Conservation (phyloP, 2,888 invertebrate genomes). For the Tiliacea aurago region DNA sequence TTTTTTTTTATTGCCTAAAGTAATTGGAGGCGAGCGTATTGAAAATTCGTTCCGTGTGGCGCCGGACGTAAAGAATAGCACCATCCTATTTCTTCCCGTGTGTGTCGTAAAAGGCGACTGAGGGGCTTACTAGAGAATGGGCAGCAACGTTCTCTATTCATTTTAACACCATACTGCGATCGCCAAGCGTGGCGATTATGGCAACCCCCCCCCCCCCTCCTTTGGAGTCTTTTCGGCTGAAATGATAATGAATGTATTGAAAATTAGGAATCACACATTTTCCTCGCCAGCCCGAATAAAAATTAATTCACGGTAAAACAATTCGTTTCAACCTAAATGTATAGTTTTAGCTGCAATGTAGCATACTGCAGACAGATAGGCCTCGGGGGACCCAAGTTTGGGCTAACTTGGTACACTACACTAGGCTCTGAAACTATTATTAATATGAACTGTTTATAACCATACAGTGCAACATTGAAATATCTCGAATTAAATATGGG, state of each 20-base stretch:
- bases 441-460: not conserved
- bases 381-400: slow-evolving; percentile 19
- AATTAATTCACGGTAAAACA: not conserved
- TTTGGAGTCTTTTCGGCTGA: too few species aligned
- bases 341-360: slow-evolving; percentile 9
- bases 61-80: too few species aligned
- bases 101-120: too few species aligned
- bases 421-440: slow-evolving; percentile 25
- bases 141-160: too few species aligned
- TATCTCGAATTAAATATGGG: not conserved
- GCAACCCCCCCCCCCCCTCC: too few species aligned
- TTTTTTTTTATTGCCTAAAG: not conserved
- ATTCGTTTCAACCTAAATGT: not conserved
- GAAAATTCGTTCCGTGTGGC: too few species aligned
- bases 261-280: not conserved
- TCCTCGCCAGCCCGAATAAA: too few species aligned
- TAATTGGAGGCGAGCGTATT: not conserved
- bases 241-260: too few species aligned
- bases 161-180: too few species aligned
- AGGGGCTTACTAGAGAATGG: too few species aligned
- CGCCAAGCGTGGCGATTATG: too few species aligned
- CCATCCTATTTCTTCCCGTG: too few species aligned
- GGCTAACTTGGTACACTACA: not conserved
- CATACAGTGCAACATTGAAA: not conserved
- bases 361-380: slow-evolving; percentile 26